Base-by-base conservation (phyloP, 2,888 invertebrate genomes). In the Agrochola litura region DNA sequence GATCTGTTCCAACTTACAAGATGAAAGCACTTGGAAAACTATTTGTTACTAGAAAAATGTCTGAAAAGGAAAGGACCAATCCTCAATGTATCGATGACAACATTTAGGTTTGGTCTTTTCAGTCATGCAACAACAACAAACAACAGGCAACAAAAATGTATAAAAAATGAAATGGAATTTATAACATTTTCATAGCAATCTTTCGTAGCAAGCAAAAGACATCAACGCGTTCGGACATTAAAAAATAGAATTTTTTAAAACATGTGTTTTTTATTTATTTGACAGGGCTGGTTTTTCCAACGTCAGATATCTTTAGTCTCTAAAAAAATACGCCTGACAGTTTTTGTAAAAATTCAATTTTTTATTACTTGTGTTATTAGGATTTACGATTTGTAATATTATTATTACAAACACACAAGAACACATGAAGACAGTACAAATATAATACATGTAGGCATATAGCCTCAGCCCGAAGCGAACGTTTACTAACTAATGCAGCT, bases 401-500 rank as follows among this genome's bases (percentile, higher is more conserved):
- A 37, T 37, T 37, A 37, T 37, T 37, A 37, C 37, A 30, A 30
- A 2, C 30, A 37, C 37, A 5, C 37, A 37, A 37, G 37, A 37
- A 37, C 37, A 37, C 37, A 37, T 37, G 54, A 61, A 80, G 49
- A 41, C 25, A 49, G 2, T 12, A 70, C 54, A 30, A 43, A 64
- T 58, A 58, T 25, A 58, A 25, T 58, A 25, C 14, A 58, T 12
- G 12, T n/a, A 56, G n/a, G 56, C 10, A 60, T 22, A 22, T 22
- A 37, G 37, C 3, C 10, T 10, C n/a, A 1, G 77, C 85, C 71
- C 30, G 37, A 25, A 61, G 85, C 63, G 19, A 16, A 43, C 10
- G 71, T 22, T 64, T 30, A 54, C 64, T 67, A 56, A 61, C 66
- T 65, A 81, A 88, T 63, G 6, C 52, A 71, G 61, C 66, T 76